Evolutionary conservation across 2,113 vertebrate genomes (phyloP), one percentile per base, ranked within the genome.

Genomic region (Nothoprocta perdicaria): DNA sequence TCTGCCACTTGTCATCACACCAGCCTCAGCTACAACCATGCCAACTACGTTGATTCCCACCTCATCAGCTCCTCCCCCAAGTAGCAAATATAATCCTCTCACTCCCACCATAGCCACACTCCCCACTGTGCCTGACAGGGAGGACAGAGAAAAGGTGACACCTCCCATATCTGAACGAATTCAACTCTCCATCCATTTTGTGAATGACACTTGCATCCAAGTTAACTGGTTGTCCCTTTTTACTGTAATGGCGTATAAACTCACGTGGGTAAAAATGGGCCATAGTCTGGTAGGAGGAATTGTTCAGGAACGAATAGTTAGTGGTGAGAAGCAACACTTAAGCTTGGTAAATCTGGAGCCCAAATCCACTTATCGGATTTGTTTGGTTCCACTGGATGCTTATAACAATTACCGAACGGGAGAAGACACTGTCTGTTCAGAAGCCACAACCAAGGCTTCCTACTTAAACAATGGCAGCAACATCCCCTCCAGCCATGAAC

Each of bases 251-350:
- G 98, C 99, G 0, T 99, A 99, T 97, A 99, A 99, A 96, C 98
- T 99, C 88, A 99, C 99, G 0, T 99, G 99, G 99, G 99, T 99
- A 88, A 99, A 99, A 95, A 98, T 99, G 97, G 98, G 98, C 73
- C 99, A 99, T 95, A 99, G 98, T 86, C 96, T 99, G 88, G 98
- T 98, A 45, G 99, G 98, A 31, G 99, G 99, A 95, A 98, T 98
- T 14, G 98, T 98, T 82, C 98, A 98, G 79, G 99, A 99, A 66
- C 97, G 97, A 94, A 99, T 99, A 10, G 98, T 99, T 58, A 98
- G 98, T 2, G 99, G 99, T 2, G 98, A 98, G 84, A 98, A 96
- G n/a, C 98, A 98, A 29, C 98, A 98, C 24, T 90, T 98, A 61
- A 98, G 97, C 92, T 94, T 99, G 93, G 93, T 98, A 18, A 98